Percentiles rank a stretch among this genome's conserved stretches.
phyloP scores from a whole-genome alignment of 2,888 invertebrate genomes.

The Ochlodes sylvanus region DNA sequence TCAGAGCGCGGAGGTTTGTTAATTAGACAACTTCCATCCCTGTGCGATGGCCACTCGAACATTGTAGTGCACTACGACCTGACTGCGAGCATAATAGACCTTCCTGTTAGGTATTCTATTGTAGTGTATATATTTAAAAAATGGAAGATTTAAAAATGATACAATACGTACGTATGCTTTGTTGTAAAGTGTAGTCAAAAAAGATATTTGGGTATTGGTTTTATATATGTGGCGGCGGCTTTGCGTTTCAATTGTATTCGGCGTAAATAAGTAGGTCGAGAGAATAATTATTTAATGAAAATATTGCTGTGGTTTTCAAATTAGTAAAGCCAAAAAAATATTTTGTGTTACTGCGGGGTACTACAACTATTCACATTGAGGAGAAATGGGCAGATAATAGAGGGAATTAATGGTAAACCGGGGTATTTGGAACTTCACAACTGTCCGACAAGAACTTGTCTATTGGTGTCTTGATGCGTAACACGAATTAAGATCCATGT shows the following conservation, averaged over 20 bases:
- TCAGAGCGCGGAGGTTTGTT: constrained; percentile 63
- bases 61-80: constrained; percentile 52
- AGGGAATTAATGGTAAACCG: too few relatives aligned
- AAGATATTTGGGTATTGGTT: constrained; percentile 12
- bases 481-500: too few relatives aligned
- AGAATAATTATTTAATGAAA: constrained; percentile 17
- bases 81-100: constrained; percentile 45
- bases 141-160: constrained; percentile 28
- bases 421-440: too few relatives aligned
- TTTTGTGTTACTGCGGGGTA: too few relatives aligned
- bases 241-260: constrained; percentile 15
- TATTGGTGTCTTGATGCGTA: too few relatives aligned
- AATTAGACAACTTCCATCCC: constrained; percentile 73
- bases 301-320: constrained; percentile 6
- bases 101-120: constrained; percentile 42
- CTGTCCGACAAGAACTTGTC: too few relatives aligned
- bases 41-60: constrained; percentile 56
- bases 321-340: not conserved
- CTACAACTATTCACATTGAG: too few relatives aligned
- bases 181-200: constrained; percentile 20
- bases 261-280: not conserved
- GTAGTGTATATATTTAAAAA: not conserved
- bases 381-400: too few relatives aligned
- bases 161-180: constrained; percentile 24
- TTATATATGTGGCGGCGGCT: constrained; percentile 16